A percentile compares a stretch with the other conserved stretches of the same genome.
These are phyloP conservation scores for Macrophya annulata DNA, from an alignment of 2,888 invertebrate genomes.

Conservation along the genomic window DNA sequence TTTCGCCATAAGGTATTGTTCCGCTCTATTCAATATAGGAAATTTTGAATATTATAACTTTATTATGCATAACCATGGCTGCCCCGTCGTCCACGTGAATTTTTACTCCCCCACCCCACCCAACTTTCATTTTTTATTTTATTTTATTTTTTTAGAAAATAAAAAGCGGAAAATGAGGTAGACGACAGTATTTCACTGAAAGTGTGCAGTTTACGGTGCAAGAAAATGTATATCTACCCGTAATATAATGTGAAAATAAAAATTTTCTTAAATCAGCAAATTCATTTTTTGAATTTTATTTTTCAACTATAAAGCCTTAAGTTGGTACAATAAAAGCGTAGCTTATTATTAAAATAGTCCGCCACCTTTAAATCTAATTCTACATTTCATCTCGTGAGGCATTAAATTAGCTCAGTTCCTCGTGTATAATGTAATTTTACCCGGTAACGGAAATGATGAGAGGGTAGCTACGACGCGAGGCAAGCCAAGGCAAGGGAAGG, in stretches of 20 bases:
- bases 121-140: too few relatives aligned
- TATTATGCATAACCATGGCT: background rate
- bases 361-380: slow-evolving; percentile 40
- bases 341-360: slow-evolving; percentile 19
- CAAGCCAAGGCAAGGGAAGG: background rate
- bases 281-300: background rate
- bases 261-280: background rate
- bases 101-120: background rate
- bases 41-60: background rate
- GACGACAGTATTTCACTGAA: background rate
- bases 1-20: background rate
- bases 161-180: background rate
- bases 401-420: slow-evolving; percentile 50
- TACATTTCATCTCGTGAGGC: slow-evolving; percentile 37
- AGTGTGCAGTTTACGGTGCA: background rate
- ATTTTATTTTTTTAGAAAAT: background rate
- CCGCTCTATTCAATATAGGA: background rate
- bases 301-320: background rate
- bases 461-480: slow-evolving; percentile 7
- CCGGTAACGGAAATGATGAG: slow-evolving; percentile 36
- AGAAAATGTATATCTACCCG: too few relatives aligned
- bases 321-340: background rate
- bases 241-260: background rate
- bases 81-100: background rate
- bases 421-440: slow-evolving; percentile 52